Base-by-base conservation (phyloP, 1,140 invertebrate species). In the Macrosteles quadrilineatus region DNA sequence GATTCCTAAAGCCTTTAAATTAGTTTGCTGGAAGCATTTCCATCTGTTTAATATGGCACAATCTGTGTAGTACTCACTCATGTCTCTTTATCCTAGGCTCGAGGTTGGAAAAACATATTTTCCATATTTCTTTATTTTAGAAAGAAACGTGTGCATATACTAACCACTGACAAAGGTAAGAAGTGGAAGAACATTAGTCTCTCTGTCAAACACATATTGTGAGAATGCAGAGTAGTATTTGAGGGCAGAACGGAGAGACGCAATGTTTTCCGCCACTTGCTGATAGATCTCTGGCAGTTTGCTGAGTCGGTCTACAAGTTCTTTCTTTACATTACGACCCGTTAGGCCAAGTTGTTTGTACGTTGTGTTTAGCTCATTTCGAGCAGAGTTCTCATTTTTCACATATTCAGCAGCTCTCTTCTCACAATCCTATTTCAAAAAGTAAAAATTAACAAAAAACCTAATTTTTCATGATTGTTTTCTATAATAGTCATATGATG, bases 301-400 rank as follows among this genome's bases (percentile, higher is more conserved):
- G 47, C 86, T 80, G 1, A 96, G 76, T 69, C 91, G 85, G 14
- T 88, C 86, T 6, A 90, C 79, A 31, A 97, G 83, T 82, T 97
- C 95, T 19, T 81, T 83, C 78, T 92, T 93, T 29, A 96, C 87
- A 73, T 91, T 89, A 47, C 88, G 84, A 0, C 93, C 94, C 74
- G 91, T 89, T 23, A 94, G 90, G 9, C 93, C 94, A 23, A 98
- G 82, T 77, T 96, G 89, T 75, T 91, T 91, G 77, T 95, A 95
- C 3, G 89, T 78, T 2, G 83, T 80, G 11, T 88, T 81, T 77
- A 95, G 96, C 78, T 97, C 94, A 32, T 88, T 87, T 73, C 87
- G 85, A 19, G 89, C 84, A 53, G 89, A 86, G 69, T 87, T 85
- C 76, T 93, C 89, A 65, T 87, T 89, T 80, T 94, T 95, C n/a